A percentile compares a stretch with the other conserved stretches of the same genome.
phyloP scores from a whole-genome alignment of 2,113 vertebrate species.

The Isurus oxyrinchus region DNA sequence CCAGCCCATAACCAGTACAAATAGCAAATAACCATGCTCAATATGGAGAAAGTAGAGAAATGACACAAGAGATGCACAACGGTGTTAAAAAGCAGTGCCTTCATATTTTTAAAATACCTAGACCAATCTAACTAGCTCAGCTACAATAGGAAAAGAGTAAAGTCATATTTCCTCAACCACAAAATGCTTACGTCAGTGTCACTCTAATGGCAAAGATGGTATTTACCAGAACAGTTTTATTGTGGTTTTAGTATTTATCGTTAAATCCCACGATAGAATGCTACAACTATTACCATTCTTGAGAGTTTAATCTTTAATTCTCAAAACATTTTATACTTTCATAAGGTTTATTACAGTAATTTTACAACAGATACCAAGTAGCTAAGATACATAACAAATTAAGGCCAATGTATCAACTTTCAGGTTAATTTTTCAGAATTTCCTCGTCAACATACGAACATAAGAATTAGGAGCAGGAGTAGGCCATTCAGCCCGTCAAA shows the following conservation, averaged over 20 bases:
- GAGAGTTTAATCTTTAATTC: not conserved
- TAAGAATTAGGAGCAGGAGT: no score
- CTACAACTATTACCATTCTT: not conserved
- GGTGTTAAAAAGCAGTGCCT: not conserved
- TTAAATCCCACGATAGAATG: not conserved
- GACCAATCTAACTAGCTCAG: not conserved
- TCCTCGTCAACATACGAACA: not conserved
- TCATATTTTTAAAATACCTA: not conserved
- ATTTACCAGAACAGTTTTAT: not conserved
- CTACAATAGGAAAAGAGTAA: not conserved
- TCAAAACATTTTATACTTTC: not conserved
- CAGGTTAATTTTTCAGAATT: not conserved
- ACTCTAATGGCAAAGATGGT: not conserved
- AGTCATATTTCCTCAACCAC: not conserved
- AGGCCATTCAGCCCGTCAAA: no score
- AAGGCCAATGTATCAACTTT: not conserved
- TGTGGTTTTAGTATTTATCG: not conserved
- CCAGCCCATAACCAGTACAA: not conserved
- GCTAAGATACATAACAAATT: not conserved
- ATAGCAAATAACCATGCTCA: not conserved
- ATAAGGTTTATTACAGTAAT: not conserved
- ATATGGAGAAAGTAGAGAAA: not conserved
- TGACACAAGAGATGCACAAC: not conserved
- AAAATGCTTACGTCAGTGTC: constrained; percentile 11
- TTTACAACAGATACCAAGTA: not conserved